phyloP scores from a whole-genome alignment of 2,797 vertebrate species.

The Helarctos malayanus region DNA sequence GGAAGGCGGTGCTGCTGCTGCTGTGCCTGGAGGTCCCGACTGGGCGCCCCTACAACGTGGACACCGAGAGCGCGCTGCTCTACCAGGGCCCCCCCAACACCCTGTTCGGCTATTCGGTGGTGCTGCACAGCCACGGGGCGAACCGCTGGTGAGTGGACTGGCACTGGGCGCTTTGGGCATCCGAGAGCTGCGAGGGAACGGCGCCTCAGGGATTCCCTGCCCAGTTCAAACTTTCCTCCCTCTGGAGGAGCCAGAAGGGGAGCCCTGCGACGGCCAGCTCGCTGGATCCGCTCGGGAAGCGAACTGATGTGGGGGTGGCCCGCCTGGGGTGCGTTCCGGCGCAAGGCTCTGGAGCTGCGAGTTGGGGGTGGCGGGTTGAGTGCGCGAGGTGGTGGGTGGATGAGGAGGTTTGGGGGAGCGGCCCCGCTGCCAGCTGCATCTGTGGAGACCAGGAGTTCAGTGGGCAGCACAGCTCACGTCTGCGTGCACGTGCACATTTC shows the following conservation, averaged over 20 bases:
- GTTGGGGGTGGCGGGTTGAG: neutral
- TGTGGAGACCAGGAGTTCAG: neutral
- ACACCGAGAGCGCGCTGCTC: slow-evolving; percentile 89
- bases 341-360: neutral
- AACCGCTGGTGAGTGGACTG: slow-evolving; percentile 90
- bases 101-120: slow-evolving; percentile 93
- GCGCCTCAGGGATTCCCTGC: neutral
- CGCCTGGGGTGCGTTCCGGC: neutral
- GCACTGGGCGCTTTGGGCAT: neutral
- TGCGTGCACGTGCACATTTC: slow-evolving; percentile 50
- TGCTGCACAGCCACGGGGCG: slow-evolving; percentile 89
- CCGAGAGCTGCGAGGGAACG: neutral
- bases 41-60: slow-evolving; percentile 91
- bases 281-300: neutral
- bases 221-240: slow-evolving; percentile 55
- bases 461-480: neutral
- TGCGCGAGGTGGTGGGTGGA: neutral
- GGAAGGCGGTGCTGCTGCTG: slow-evolving; percentile 68
- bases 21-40: slow-evolving; percentile 67
- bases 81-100: slow-evolving; percentile 89
- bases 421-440: neutral
- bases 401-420: neutral
- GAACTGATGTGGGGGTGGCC: neutral
- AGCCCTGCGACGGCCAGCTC: neutral
- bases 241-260: neutral